Evolutionary conservation across 2,113 vertebrate genomes (phyloP), one percentile per base, ranked within the genome.

Genomic region (Clarias batrachus): DNA sequence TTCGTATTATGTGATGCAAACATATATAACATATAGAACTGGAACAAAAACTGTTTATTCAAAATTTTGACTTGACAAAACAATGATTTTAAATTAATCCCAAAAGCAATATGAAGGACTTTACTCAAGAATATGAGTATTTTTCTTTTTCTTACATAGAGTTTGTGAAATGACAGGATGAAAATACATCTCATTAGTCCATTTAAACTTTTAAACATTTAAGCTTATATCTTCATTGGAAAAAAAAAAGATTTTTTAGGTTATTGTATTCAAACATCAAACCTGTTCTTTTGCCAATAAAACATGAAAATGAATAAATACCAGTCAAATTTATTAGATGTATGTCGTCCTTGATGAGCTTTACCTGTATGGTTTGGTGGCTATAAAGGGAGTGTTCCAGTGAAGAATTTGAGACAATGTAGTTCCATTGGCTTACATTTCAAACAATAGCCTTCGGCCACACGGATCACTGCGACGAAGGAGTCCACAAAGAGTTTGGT

Each of bases 361-460:
- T 85, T 52, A 68, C 60, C 59, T 87, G 54, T 56, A 54, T 14
- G 54, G 30, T 82, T 74, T 63, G 57, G 3, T 63, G 79, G 70
- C 56, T 57, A 60, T 48, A 62, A 41, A 52, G 87, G 89, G 89
- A 25, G 89, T 88, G 84, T 77, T 83, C 4, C 66, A 10, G 25
- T 76, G 56, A 83, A 79, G 63, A 79, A 52, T 63, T 56, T 59
- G 19, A 57, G 41, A 88, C 89, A 84, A 84, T 68, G n/a, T 59
- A 54, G 41, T 19, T 16, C 62, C 37, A 60, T 19, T 48, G 65
- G 70, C 78, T 87, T 80, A 84, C 9, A 14, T 89, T 89, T 89
- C 89, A 86, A 9, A 60, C 52, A 74, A 59, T 27, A 74, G 68
- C 90, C 78, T 17, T n/a, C 13, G 86, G 88, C 76, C 63, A 79